Conservation (phyloP, 2,113 vertebrate genomes). For the Xiphophorus couchianus region DNA sequence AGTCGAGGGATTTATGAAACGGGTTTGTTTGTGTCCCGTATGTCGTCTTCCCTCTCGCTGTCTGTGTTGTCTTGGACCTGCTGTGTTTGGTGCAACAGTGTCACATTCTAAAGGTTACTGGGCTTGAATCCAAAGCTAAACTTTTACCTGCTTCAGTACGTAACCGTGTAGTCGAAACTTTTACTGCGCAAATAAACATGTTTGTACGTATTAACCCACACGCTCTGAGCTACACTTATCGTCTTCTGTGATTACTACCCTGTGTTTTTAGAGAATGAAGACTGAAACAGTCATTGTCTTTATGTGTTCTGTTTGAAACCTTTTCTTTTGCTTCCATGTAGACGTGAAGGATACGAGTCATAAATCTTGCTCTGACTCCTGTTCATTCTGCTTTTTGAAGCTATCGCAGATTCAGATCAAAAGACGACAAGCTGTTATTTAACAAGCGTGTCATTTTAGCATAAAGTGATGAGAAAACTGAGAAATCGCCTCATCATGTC, state of each 20-base stretch:
- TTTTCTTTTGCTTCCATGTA: slow-evolving; percentile 2
- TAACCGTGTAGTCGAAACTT: neutral
- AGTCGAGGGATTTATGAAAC: neutral
- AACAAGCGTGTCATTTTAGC: slow-evolving; percentile 12
- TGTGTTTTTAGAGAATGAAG: neutral
- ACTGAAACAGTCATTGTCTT: neutral
- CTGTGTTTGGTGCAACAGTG: neutral
- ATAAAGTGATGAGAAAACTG: slow-evolving; percentile 26
- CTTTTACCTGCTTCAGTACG: neutral
- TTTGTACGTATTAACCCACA: neutral
- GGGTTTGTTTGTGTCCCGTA: neutral
- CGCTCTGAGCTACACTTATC: neutral
- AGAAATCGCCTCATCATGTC: slow-evolving; percentile 28
- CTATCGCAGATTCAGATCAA: slow-evolving; percentile 11
- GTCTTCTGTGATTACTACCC: neutral
- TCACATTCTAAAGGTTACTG: neutral
- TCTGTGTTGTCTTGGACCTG: slow-evolving; percentile 12
- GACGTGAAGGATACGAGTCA: neutral
- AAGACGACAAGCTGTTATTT: slow-evolving; percentile 30
- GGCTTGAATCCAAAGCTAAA: slow-evolving; percentile 18
- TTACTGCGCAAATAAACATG: neutral
- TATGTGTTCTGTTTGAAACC: neutral
- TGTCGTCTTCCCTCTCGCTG: neutral
- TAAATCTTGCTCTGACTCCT: neutral
- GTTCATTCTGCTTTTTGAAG: slow-evolving; percentile 23